Conservation (phyloP, 2,797 vertebrate species). For the Todus mexicanus region DNA sequence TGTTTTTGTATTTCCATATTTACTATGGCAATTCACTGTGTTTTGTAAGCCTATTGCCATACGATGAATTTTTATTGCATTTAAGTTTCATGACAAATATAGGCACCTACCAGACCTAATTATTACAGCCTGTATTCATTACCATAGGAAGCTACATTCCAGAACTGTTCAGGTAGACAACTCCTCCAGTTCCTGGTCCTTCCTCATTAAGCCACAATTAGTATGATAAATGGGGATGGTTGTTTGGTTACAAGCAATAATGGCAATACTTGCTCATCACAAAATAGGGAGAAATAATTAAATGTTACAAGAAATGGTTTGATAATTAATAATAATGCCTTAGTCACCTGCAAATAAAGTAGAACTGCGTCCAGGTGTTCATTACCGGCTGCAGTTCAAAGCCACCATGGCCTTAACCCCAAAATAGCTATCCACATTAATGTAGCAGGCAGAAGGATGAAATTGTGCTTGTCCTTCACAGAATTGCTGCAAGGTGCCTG, state of each 20-base stretch:
- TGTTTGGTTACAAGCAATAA: slow-evolving; percentile 65
- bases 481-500: slow-evolving; percentile 3
- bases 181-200: slow-evolving; percentile 60
- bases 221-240: slow-evolving; percentile 72
- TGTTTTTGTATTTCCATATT: neutral
- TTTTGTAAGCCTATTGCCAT: neutral
- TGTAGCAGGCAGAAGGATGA: neutral
- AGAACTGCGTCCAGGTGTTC: neutral
- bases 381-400: slow-evolving; percentile 8
- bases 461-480: slow-evolving; percentile 2
- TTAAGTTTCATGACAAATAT: slow-evolving; percentile 61
- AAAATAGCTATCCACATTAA: slow-evolving; percentile 18
- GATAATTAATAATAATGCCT: slow-evolving; percentile 26
- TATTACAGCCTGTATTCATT: slow-evolving; percentile 63
- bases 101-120: slow-evolving; percentile 62
- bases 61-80: slow-evolving; percentile 38
- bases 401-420: neutral
- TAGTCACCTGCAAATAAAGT: slow-evolving; percentile 1
- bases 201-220: slow-evolving; percentile 78
- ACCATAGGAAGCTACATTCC: slow-evolving; percentile 63
- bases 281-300: slow-evolving; percentile 56
- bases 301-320: slow-evolving; percentile 50
- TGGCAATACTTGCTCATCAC: slow-evolving; percentile 62
- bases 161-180: slow-evolving; percentile 62
- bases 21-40: slow-evolving; percentile 1